Evolutionary conservation across 2,888 invertebrate genomes (phyloP).

Genomic region (Morpho deidamia): DNA sequence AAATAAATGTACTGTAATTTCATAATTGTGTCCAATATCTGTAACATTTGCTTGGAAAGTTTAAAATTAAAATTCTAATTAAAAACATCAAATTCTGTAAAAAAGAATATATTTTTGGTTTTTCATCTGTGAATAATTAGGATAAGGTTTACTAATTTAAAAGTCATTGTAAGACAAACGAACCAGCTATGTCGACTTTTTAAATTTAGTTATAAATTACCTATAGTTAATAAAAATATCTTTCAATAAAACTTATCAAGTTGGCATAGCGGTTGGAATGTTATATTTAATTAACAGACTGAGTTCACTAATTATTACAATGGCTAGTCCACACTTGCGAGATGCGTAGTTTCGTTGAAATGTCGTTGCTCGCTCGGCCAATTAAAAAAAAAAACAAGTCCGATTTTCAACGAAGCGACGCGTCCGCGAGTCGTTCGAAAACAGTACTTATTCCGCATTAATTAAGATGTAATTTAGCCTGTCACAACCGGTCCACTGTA

Average conservation of each 20-base stretch:
- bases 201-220: neutral
- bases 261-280: constrained; percentile 4
- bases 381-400: neutral
- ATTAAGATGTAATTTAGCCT: constrained; percentile 49
- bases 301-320: constrained; percentile 44
- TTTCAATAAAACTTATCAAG: neutral
- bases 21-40: too few species aligned
- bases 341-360: constrained; percentile 29
- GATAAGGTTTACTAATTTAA: constrained; percentile 32
- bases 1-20: too few species aligned
- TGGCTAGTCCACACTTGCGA: constrained; percentile 36
- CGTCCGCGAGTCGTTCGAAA: constrained; percentile 19
- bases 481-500: constrained; percentile 52
- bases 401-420: neutral
- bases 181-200: constrained; percentile 4
- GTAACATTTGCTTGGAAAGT: too few species aligned
- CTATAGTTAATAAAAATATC: neutral
- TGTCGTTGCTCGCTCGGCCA: too few species aligned
- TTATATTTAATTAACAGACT: constrained; percentile 38
- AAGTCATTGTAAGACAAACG: constrained; percentile 18
- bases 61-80: too few species aligned
- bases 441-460: constrained; percentile 37
- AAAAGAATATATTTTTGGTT: constrained; percentile 51
- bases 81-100: too few species aligned
- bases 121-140: constrained; percentile 68